These are phyloP conservation scores for Meandrusa payeni DNA, from an alignment of 2,888 invertebrate genomes.

Conservation along the genomic window DNA sequence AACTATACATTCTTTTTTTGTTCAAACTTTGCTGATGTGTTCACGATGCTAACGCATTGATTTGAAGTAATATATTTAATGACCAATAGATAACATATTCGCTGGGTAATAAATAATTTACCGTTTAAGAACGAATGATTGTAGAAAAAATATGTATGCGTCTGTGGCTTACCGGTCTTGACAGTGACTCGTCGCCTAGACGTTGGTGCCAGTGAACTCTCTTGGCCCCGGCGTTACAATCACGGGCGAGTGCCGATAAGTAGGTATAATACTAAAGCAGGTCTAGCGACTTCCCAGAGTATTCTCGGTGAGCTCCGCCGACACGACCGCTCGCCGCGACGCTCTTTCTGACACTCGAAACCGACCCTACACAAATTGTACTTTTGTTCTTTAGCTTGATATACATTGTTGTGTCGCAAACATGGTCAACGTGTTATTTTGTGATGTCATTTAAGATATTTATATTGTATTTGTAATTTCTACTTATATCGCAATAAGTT, in stretches of 20 bases:
- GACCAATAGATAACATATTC: no score
- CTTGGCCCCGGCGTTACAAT: slow-evolving; percentile 47
- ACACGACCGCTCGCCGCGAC: slow-evolving; percentile 53
- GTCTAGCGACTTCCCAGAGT: slow-evolving; percentile 33
- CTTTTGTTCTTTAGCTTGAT: slow-evolving; percentile 8
- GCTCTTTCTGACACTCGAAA: slow-evolving; percentile 46
- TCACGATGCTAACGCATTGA: no score
- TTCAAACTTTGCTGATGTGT: no score
- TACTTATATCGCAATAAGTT: no score
- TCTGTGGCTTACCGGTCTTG: slow-evolving; percentile 42
- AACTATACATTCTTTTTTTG: no score
- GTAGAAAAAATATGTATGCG: slow-evolving; percentile 31
- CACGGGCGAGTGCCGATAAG: slow-evolving; percentile 36
- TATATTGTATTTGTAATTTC: no score
- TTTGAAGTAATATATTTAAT: no score
- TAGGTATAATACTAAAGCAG: slow-evolving; percentile 47
- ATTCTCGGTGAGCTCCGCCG: slow-evolving; percentile 25
- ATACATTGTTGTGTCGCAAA: neutral
- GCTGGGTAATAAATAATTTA: no score
- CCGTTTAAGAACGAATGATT: slow-evolving; percentile 3
- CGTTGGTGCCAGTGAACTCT: slow-evolving; percentile 54
- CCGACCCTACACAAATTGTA: slow-evolving; percentile 27
- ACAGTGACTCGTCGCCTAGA: slow-evolving; percentile 50
- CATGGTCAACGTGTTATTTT: neutral
- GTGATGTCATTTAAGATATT: no score